Base-by-base conservation (phyloP, 2,113 vertebrate genomes). In the Dolichallabes microphthalmus region DNA sequence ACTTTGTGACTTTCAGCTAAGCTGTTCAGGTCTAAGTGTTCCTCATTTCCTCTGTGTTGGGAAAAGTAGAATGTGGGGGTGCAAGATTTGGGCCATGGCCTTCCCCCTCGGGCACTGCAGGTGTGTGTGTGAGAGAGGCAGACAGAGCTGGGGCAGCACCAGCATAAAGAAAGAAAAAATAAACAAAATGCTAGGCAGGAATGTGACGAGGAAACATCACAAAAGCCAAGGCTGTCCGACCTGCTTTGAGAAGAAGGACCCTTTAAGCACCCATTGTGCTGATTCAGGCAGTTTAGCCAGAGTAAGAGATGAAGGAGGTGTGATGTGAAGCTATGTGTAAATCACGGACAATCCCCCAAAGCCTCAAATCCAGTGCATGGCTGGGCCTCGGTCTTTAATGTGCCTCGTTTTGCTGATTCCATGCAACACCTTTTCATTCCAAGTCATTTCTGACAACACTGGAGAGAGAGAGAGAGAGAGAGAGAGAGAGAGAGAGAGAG, bases 71-170 rank as follows among this genome's bases (percentile, higher is more conserved):
- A 58, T 39, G 86, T 81, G 80, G 53, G 76, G 83, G 80, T 88
- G 80, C 45, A 57, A 83, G 85, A 86, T 69, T 81, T 87, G 89
- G 89, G 88, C 86, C 89, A 91, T 86, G 89, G 91, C 90, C 90
- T 53, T 82, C 78, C 58, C 91, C 93, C 93, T 15, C 87, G 89
- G 92, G 93, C 92, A 25, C 82, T 92, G 91, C 94, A 94, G 92
- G 93, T 94, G 94, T 92, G 86, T 80, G 68, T 83, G 88, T 8
- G 45, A 58, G 80, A 88, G 84, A 89, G 89, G 83, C 83, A 66
- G 86, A 87, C 85, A 87, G 78, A 27, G 71, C 82, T 53, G 55
- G 68, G 81, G 78, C 79, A 85, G 80, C 55, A 84, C 58, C 71
- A 45, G 87, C 74, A 85, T 77, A 74, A 86, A 87, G 79, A 32